Conservation (phyloP, 2,797 vertebrate species). For the Anguilla marmorata region DNA sequence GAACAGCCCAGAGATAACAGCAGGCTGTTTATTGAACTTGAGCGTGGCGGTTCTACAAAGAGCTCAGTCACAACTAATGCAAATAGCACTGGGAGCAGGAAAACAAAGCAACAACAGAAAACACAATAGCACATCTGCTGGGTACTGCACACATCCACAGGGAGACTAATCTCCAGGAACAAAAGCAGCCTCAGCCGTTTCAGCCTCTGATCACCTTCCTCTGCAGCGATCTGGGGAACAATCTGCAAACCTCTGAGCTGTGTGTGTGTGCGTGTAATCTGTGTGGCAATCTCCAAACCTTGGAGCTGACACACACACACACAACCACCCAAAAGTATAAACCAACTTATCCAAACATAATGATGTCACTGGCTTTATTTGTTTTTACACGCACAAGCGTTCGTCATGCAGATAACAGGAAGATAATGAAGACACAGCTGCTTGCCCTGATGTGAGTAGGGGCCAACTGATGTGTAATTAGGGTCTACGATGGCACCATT, state of each 20-base stretch:
- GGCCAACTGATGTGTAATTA: not conserved
- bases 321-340: not conserved
- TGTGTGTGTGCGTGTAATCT: not conserved
- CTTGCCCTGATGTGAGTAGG: not conserved
- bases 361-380: not conserved
- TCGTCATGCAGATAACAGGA: not conserved
- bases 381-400: not conserved
- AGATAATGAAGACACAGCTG: not conserved
- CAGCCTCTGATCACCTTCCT: not conserved
- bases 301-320: not conserved
- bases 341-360: not conserved
- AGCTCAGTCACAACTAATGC: not conserved
- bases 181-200: not conserved
- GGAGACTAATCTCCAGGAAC: not conserved
- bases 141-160: not conserved
- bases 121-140: not conserved
- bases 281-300: not conserved
- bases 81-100: not conserved
- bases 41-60: not conserved
- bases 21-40: not conserved
- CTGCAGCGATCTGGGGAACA: not conserved
- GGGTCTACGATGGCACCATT: not conserved
- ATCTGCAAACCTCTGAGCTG: not conserved
- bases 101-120: not conserved
- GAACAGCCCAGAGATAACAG: not conserved